Conservation (phyloP, 1,140 invertebrate species). For the Megathymus violae region DNA sequence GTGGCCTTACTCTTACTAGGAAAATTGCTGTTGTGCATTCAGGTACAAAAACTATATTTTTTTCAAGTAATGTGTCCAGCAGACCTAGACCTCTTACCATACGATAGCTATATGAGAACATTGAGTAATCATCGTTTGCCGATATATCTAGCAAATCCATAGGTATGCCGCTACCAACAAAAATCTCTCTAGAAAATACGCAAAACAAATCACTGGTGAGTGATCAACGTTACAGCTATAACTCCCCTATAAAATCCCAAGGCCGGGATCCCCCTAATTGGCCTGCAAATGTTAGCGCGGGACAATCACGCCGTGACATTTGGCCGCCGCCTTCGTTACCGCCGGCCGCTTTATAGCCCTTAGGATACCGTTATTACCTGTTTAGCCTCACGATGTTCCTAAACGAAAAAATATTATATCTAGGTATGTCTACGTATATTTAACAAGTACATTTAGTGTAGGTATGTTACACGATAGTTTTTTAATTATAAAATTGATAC, state of each 20-base stretch:
- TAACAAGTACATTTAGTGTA: conserved; percentile 30
- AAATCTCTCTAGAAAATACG: no score
- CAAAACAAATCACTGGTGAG: background rate
- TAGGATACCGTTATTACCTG: background rate
- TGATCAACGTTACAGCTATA: background rate
- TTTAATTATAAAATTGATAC: no score
- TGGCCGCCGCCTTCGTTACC: conserved; percentile 13
- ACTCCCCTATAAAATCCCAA: conserved; percentile 9
- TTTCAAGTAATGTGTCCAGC: no score
- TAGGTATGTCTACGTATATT: conserved; percentile 19
- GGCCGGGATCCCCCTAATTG: conserved; percentile 27
- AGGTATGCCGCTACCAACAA: no score
- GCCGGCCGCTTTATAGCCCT: conserved; percentile 22
- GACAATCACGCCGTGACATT: conserved; percentile 24
- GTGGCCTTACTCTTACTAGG: no score
- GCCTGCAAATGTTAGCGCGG: conserved; percentile 23
- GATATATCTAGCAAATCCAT: no score
- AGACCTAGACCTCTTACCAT: no score
- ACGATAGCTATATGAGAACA: no score
- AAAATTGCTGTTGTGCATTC: no score
- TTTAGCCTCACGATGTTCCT: background rate
- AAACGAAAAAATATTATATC: background rate
- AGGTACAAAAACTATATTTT: no score
- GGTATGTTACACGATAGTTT: no score
- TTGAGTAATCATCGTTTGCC: no score